phyloP scores from a whole-genome alignment of 2,113 vertebrate species.

The Protobothrops mucrosquamatus region DNA sequence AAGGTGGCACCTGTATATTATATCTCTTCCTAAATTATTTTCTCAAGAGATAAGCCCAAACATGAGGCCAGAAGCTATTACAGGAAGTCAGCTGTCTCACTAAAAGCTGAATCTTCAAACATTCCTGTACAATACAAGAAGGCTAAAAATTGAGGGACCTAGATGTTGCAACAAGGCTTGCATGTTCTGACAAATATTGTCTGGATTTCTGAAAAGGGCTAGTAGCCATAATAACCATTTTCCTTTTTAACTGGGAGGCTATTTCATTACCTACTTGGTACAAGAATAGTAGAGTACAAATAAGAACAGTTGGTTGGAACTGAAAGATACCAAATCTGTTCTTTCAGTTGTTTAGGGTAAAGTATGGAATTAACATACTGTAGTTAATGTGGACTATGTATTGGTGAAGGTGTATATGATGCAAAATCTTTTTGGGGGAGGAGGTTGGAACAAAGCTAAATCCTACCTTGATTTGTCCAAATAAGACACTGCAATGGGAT shows the following conservation, averaged over 20 bases:
- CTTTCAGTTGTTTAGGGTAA: not conserved
- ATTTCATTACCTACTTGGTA: not conserved
- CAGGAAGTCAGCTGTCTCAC: not conserved
- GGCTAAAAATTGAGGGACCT: not conserved
- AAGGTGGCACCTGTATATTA: not conserved
- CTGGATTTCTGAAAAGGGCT: not conserved
- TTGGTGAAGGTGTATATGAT: not conserved
- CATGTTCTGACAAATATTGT: not conserved
- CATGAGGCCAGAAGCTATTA: not conserved
- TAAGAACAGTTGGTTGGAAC: not conserved
- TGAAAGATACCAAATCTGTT: not conserved
- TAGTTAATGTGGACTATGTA: not conserved
- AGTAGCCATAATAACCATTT: not conserved
- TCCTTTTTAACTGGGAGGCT: not conserved
- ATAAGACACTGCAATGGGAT: not conserved
- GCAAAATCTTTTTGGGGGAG: not conserved
- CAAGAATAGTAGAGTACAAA: not conserved
- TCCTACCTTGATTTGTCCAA: not conserved
- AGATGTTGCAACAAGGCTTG: not conserved
- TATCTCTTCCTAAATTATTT: not conserved
- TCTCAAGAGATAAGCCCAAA: not conserved
- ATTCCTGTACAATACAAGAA: not conserved
- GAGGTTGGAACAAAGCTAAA: not conserved
- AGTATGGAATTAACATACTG: not conserved
- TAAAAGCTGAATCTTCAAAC: not conserved